Percentiles rank a stretch among this genome's conserved stretches.
These are phyloP conservation scores for Tridacna gigas DNA, from an alignment of 2,888 invertebrate species.

Conservation along the genomic window DNA sequence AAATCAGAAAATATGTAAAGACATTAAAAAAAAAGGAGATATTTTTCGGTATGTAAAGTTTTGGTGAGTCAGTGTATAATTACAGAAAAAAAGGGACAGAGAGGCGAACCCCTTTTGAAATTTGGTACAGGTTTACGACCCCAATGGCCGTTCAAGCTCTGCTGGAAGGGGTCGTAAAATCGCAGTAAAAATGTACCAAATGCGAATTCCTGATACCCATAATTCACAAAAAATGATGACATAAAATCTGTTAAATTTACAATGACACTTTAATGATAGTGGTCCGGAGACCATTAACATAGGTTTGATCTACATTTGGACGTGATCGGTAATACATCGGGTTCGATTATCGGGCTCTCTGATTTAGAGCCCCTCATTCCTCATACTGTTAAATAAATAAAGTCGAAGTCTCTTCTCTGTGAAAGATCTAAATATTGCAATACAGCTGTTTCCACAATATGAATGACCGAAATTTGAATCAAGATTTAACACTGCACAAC, in stretches of 20 bases:
- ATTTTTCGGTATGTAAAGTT: too few species aligned
- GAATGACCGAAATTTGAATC: too few species aligned
- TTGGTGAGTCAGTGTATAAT: too few species aligned
- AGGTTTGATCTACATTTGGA: conserved; percentile 8
- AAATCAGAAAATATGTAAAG: too few species aligned
- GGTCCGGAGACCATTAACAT: not conserved
- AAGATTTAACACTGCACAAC: too few species aligned
- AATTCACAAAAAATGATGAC: conserved; percentile 60
- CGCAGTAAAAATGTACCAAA: conserved; percentile 51
- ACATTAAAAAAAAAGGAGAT: too few species aligned
- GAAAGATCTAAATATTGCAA: too few species aligned
- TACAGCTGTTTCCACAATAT: too few species aligned
- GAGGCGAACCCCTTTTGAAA: conserved; percentile 21
- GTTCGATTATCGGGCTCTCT: not conserved
- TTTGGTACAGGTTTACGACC: conserved; percentile 62
- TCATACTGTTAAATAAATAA: too few species aligned
- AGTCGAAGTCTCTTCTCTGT: too few species aligned
- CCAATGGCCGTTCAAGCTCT: conserved; percentile 33
- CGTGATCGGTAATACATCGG: conserved; percentile 8
- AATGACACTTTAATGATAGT: conserved; percentile 64
- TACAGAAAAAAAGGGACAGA: not conserved
- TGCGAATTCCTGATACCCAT: conserved; percentile 54
- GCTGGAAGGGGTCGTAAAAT: conserved; percentile 52
- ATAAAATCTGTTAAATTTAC: conserved; percentile 57
- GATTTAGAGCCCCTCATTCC: too few species aligned